A percentile compares a stretch with the other conserved stretches of the same genome.
Evolutionary conservation across 1,140 invertebrate species (phyloP).

Genomic region (Phthorimaea operculella): DNA sequence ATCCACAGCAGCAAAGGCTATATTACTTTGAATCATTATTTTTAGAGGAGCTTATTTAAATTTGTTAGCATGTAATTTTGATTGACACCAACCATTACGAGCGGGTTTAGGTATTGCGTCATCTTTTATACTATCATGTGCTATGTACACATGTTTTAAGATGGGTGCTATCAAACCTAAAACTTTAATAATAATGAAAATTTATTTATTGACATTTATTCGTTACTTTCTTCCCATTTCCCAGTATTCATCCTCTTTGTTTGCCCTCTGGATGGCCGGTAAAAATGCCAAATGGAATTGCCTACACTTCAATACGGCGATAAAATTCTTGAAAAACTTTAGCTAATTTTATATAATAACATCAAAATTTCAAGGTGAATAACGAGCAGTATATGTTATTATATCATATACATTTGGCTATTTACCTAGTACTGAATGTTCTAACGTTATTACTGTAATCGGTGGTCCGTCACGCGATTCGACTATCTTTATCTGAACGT

Average conservation of each 20-base stretch:
- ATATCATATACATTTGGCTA: neutral
- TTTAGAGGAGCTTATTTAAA: conserved; percentile 39
- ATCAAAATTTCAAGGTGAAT: neutral
- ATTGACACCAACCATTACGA: conserved; percentile 66
- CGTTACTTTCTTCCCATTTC: no score
- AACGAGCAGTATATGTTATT: neutral
- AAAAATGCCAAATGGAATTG: no score
- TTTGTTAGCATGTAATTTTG: conserved; percentile 63
- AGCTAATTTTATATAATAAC: neutral
- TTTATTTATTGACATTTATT: no score
- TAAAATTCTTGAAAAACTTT: no score
- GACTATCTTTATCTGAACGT: conserved; percentile 53
- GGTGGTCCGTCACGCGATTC: conserved; percentile 53
- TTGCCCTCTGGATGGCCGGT: no score
- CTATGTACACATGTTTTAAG: neutral
- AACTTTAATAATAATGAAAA: no score
- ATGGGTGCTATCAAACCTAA: no score
- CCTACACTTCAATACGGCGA: no score
- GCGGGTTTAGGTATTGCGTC: conserved; percentile 56
- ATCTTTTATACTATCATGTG: conserved; percentile 18
- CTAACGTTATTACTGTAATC: conserved; percentile 59
- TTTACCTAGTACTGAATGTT: conserved; percentile 11
- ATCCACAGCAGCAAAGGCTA: neutral
- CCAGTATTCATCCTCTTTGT: no score
- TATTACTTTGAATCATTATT: conserved; percentile 8